phyloP scores from a whole-genome alignment of 2,113 vertebrate species.

The Antidorcas marsupialis region DNA sequence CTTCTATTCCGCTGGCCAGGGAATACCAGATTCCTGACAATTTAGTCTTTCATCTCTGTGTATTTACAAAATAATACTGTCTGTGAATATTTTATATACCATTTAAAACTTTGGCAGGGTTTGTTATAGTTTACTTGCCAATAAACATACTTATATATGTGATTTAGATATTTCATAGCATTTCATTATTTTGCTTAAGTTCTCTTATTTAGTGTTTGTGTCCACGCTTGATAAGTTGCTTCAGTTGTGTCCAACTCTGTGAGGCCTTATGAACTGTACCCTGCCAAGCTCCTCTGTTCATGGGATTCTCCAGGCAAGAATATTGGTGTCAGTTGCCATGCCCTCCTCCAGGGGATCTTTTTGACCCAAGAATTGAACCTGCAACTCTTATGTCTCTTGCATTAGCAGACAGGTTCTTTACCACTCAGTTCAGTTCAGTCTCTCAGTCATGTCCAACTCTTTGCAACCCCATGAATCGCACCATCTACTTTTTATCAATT shows the following conservation, averaged over 20 bases:
- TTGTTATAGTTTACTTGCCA: neutral
- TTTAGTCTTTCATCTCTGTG: neutral
- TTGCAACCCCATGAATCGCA: neutral
- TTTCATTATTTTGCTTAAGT: neutral
- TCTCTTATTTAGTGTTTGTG: neutral
- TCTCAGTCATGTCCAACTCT: no score
- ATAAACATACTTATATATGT: neutral
- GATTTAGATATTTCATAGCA: neutral
- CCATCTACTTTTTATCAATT: neutral
- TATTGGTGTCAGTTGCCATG: neutral
- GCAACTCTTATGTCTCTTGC: neutral
- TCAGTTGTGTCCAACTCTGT: neutral
- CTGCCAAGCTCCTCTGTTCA: neutral
- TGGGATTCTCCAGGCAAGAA: neutral
- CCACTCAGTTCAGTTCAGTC: neutral
- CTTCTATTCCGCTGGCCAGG: neutral
- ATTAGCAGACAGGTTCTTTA: neutral
- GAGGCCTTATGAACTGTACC: neutral
- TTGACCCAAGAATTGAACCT: neutral
- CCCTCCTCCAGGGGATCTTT: neutral
- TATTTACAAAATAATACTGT: neutral
- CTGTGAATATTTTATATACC: neutral
- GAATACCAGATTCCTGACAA: neutral
- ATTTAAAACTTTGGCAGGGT: neutral
- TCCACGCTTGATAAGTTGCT: neutral